Percentiles rank a stretch among this genome's conserved stretches.
These are phyloP conservation scores for Graphium colonna DNA, from an alignment of 2,888 invertebrate species.

Conservation along the genomic window DNA sequence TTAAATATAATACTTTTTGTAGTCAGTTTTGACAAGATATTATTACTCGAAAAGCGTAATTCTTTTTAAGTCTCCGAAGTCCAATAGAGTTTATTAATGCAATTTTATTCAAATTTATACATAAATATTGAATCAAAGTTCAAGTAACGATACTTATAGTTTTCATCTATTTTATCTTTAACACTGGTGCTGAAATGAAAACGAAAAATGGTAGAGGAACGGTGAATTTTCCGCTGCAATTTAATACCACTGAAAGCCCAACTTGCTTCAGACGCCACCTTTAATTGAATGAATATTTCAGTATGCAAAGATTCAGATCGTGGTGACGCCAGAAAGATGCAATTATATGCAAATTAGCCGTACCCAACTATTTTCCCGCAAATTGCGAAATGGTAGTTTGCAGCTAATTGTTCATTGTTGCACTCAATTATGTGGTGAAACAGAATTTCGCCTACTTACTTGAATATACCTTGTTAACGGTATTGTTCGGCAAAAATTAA, in stretches of 20 bases:
- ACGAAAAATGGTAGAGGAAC: constrained; percentile 37
- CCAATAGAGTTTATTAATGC: too few species aligned
- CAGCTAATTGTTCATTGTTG: constrained; percentile 25
- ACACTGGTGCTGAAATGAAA: constrained; percentile 39
- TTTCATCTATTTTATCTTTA: constrained; percentile 7
- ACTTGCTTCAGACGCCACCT: constrained; percentile 59
- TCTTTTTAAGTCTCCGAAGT: too few species aligned
- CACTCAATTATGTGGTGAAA: constrained; percentile 46
- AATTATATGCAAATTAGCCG: constrained; percentile 77
- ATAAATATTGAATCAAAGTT: too few species aligned
- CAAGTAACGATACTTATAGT: background rate
- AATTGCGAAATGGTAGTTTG: constrained; percentile 44
- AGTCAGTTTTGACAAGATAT: too few species aligned
- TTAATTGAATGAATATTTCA: constrained; percentile 77
- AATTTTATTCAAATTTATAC: too few species aligned
- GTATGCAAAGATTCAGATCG: constrained; percentile 69
- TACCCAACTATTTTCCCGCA: constrained; percentile 55
- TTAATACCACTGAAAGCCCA: constrained; percentile 53
- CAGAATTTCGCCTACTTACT: too few species aligned
- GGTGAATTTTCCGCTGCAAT: constrained; percentile 61
- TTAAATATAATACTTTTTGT: too few species aligned
- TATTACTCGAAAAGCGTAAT: too few species aligned
- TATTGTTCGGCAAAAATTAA: too few species aligned
- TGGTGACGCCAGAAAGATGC: constrained; percentile 63
- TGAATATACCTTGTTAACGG: too few species aligned